phyloP scores from a whole-genome alignment of 2,888 invertebrate genomes.

The Dicyrtomina minuta region DNA sequence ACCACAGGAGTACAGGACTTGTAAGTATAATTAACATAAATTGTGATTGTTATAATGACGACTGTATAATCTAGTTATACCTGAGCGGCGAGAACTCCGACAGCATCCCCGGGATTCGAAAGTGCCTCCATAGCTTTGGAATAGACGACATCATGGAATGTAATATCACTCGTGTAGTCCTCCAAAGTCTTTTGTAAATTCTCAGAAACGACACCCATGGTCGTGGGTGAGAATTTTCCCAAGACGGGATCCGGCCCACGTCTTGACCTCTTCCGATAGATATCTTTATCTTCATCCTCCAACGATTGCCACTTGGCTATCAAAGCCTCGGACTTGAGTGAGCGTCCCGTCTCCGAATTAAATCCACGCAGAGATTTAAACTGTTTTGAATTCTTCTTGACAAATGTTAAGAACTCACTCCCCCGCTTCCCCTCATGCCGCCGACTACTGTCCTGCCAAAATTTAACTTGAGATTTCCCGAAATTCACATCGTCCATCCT shows the following conservation, averaged over 20 bases:
- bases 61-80: too few species aligned
- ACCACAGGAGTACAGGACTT: too few species aligned
- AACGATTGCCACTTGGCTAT: constrained; percentile 69
- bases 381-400: constrained; percentile 61
- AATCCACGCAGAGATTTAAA: constrained; percentile 56
- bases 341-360: constrained; percentile 63
- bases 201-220: constrained; percentile 84
- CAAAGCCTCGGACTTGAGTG: constrained; percentile 64
- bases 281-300: constrained; percentile 60
- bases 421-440: constrained; percentile 57
- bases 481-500: neutral
- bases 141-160: constrained; percentile 71
- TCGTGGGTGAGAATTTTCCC: constrained; percentile 58
- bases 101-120: constrained; percentile 91
- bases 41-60: too few species aligned
- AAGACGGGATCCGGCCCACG: constrained; percentile 74
- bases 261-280: constrained; percentile 16
- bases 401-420: constrained; percentile 67
- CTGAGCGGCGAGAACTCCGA: constrained; percentile 93
- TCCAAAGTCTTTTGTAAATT: constrained; percentile 69
- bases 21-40: too few species aligned
- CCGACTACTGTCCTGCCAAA: constrained; percentile 36
- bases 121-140: constrained; percentile 75
- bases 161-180: constrained; percentile 57
- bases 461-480: constrained; percentile 25